Evolutionary conservation across 2,888 invertebrate species (phyloP).

Genomic region (Drosophila stalkeri): DNA sequence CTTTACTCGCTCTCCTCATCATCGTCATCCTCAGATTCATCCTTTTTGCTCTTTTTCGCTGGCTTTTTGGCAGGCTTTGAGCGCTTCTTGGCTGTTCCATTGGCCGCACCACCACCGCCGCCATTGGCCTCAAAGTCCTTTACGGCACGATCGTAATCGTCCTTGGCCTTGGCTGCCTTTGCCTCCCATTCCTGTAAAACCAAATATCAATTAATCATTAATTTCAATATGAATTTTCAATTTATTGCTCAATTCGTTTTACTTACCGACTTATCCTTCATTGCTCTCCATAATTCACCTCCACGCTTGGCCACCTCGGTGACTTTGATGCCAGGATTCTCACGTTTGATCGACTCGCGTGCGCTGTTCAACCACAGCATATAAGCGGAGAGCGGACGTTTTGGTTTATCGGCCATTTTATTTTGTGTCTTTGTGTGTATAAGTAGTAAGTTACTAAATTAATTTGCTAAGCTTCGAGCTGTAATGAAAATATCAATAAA

Average conservation of each 20-base stretch:
- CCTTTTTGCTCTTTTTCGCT: slow-evolving; percentile 87
- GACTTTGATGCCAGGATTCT: slow-evolving; percentile 95
- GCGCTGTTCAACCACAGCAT: slow-evolving; percentile 97
- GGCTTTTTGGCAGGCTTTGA: slow-evolving; percentile 85
- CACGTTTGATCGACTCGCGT: slow-evolving; percentile 94
- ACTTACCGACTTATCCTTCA: slow-evolving; percentile 92
- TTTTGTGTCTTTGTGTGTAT: slow-evolving; percentile 38
- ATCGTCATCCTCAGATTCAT: slow-evolving; percentile 88
- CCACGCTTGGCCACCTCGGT: slow-evolving; percentile 97
- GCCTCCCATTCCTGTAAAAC: slow-evolving; percentile 93
- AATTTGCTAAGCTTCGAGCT: slow-evolving; percentile 65
- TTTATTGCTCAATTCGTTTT: too few species aligned
- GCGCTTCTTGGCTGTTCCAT: slow-evolving; percentile 86
- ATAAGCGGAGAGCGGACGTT: slow-evolving; percentile 96
- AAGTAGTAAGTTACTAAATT: slow-evolving; percentile 59
- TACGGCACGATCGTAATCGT: slow-evolving; percentile 94
- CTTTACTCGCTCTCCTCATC: slow-evolving; percentile 89
- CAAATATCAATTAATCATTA: background rate
- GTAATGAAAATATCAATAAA: slow-evolving; percentile 26
- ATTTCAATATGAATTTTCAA: too few species aligned
- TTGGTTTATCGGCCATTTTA: slow-evolving; percentile 95
- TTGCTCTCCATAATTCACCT: slow-evolving; percentile 97
- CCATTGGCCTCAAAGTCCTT: slow-evolving; percentile 94
- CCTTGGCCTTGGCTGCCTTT: slow-evolving; percentile 94
- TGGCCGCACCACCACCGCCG: slow-evolving; percentile 85